phyloP scores from a whole-genome alignment of 2,888 invertebrate species.

The Thymelicus acteon region DNA sequence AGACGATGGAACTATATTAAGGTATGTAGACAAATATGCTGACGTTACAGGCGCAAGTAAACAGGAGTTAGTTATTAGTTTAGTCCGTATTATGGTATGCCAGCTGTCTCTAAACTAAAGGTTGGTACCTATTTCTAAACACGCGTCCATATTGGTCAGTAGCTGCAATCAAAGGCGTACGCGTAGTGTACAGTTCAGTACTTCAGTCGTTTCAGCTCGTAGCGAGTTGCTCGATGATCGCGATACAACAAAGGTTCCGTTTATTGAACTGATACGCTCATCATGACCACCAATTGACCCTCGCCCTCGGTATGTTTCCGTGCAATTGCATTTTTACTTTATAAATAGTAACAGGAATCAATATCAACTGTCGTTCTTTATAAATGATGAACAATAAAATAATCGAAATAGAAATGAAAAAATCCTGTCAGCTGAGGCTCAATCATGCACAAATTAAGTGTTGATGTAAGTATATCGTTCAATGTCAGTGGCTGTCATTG shows the following conservation, averaged over 20 bases:
- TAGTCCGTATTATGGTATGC: too few species aligned
- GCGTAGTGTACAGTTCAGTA: neutral
- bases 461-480: too few species aligned
- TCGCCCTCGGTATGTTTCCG: conserved; percentile 35
- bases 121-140: neutral
- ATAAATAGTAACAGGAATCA: conserved; percentile 11
- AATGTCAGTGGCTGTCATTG: too few species aligned
- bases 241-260: conserved; percentile 25
- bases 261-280: conserved; percentile 28
- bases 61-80: too few species aligned
- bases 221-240: conserved; percentile 1
- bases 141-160: neutral
- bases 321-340: conserved; percentile 36
- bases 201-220: conserved; percentile 2
- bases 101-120: too few species aligned
- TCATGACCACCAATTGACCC: conserved; percentile 25
- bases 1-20: too few species aligned
- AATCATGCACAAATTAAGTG: too few species aligned
- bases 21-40: too few species aligned
- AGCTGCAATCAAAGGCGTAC: neutral
- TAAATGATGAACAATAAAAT: conserved; percentile 17
- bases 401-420: neutral
- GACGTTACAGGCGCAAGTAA: too few species aligned
- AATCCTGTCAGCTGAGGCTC: too few species aligned
- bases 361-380: neutral